Evolutionary conservation across 64 coral and sea anemone species (phyloP).

Genomic region (Stichodactyla mertensii): DNA sequence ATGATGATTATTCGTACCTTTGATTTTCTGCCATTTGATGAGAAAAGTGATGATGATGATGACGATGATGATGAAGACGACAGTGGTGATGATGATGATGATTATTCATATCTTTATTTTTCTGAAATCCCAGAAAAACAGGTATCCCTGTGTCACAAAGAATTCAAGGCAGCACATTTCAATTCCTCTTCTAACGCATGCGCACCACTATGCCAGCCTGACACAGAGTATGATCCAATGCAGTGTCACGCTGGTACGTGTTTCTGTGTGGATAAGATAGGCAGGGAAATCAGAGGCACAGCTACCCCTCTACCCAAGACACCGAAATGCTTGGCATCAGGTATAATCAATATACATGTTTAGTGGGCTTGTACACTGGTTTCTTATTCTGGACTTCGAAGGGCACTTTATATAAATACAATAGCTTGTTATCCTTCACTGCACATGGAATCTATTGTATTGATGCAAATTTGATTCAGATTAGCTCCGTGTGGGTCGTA

Average conservation of each 20-base stretch:
- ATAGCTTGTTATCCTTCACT: too few species aligned
- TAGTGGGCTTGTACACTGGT: too few species aligned
- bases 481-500: too few species aligned
- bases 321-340: slow-evolving; percentile 39
- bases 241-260: slow-evolving; percentile 71
- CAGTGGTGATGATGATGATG: too few species aligned
- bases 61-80: too few species aligned
- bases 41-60: too few species aligned
- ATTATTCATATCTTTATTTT: not conserved
- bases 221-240: slow-evolving; percentile 62
- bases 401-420: too few species aligned
- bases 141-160: slow-evolving; percentile 30
- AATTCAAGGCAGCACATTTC: slow-evolving; percentile 26
- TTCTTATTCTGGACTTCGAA: too few species aligned
- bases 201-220: slow-evolving; percentile 69
- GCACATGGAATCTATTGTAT: too few species aligned
- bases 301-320: slow-evolving; percentile 42
- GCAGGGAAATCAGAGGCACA: slow-evolving; percentile 58
- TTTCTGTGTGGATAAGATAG: slow-evolving; percentile 75
- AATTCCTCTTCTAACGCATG: slow-evolving; percentile 1
- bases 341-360: not conserved
- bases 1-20: not conserved
- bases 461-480: too few species aligned
- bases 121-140: not conserved
- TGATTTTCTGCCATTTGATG: not conserved